These are phyloP conservation scores for Spinus olivaceus DNA, from an alignment of 2,797 vertebrate genomes.

Conservation along the genomic window DNA sequence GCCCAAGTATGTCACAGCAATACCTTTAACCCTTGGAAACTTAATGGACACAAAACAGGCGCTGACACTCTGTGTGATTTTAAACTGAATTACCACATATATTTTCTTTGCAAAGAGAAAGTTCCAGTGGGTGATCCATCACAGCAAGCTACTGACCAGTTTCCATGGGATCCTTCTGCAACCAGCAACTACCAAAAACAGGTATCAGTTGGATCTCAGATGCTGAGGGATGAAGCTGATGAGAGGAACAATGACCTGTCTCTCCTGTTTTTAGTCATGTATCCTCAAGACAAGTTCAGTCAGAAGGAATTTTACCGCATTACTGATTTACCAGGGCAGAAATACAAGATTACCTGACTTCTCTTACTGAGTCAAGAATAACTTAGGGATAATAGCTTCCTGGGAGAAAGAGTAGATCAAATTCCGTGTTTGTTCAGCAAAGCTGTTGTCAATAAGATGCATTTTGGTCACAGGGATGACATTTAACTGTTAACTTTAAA, in stretches of 20 bases:
- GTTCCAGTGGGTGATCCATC: neutral
- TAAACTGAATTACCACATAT: neutral
- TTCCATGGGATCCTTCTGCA: neutral
- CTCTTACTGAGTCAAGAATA: neutral
- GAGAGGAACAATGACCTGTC: neutral
- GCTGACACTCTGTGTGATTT: neutral
- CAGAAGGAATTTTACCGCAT: neutral
- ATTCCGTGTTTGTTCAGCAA: neutral
- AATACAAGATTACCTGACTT: neutral
- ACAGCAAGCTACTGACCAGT: neutral
- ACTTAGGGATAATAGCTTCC: neutral
- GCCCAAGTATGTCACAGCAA: neutral
- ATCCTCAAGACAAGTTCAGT: neutral
- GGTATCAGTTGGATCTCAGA: neutral
- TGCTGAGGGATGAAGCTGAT: neutral
- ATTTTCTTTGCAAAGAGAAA: neutral
- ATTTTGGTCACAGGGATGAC: neutral
- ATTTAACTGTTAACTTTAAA: neutral
- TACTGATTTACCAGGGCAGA: neutral
- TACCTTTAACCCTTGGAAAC: neutral
- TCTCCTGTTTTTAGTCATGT: neutral
- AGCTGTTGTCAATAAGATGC: neutral
- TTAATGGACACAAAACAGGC: fast-evolving
- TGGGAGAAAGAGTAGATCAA: neutral
- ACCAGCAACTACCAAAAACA: neutral